phyloP scores from a whole-genome alignment of 2,113 vertebrate genomes.

The Syngnathus typhle region DNA sequence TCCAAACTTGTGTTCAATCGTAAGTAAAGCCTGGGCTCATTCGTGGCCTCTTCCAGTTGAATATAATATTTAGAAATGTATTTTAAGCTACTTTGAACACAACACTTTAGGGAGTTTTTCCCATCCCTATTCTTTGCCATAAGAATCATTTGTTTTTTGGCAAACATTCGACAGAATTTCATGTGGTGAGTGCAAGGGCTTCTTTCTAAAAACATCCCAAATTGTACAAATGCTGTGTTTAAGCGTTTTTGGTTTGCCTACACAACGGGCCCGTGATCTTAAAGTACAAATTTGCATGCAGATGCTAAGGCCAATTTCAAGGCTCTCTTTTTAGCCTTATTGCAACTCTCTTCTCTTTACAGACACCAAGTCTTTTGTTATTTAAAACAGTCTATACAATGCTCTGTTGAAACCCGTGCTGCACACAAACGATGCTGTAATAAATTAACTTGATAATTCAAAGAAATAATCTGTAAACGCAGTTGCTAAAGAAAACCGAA shows the following conservation, averaged over 20 bases:
- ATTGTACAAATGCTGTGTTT: slow-evolving; percentile 13
- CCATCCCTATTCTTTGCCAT: slow-evolving; percentile 17
- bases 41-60: slow-evolving; percentile 34
- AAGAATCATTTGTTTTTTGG: slow-evolving; percentile 15
- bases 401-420: slow-evolving; percentile 11
- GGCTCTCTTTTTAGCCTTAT: neutral
- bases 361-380: slow-evolving; percentile 18
- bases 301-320: slow-evolving; percentile 5
- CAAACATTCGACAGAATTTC: slow-evolving; percentile 11
- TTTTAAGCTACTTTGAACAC: slow-evolving; percentile 28
- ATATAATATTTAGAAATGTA: slow-evolving; percentile 26
- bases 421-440: slow-evolving; percentile 16
- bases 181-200: slow-evolving; percentile 13
- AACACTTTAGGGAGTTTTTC: slow-evolving; percentile 5
- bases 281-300: slow-evolving; percentile 10
- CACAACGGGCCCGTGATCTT: slow-evolving; percentile 8
- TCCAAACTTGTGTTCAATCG: slow-evolving; percentile 26
- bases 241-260: slow-evolving; percentile 23
- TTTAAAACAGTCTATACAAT: slow-evolving; percentile 23
- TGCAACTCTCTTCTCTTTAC: slow-evolving; percentile 8
- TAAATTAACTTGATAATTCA: slow-evolving; percentile 30
- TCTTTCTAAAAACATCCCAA: slow-evolving; percentile 20
- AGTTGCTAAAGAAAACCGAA: slow-evolving; percentile 8
- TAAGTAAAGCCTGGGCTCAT: slow-evolving; percentile 22
- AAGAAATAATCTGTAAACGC: slow-evolving; percentile 16